These are phyloP conservation scores for Vultur gryphus DNA, from an alignment of 2,797 vertebrate species.

Conservation along the genomic window DNA sequence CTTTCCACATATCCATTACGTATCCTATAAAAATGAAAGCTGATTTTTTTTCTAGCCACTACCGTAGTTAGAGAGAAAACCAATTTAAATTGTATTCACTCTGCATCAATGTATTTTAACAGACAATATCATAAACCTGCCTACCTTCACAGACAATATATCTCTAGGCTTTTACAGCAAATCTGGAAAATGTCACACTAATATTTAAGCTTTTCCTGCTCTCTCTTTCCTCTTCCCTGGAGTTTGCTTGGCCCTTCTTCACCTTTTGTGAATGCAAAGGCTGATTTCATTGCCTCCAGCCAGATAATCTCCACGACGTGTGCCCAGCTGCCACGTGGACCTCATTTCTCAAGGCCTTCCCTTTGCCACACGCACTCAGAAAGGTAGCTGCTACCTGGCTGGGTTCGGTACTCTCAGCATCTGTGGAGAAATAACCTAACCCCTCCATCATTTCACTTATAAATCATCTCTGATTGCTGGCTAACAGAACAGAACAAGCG, in stretches of 20 bases:
- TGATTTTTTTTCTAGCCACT: not conserved
- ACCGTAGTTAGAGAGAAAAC: conserved; percentile 19
- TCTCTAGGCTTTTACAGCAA: conserved; percentile 11
- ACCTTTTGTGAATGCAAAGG: not conserved
- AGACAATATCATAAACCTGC: conserved; percentile 21
- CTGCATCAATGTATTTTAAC: conserved; percentile 23
- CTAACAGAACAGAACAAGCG: not conserved
- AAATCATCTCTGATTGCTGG: not conserved
- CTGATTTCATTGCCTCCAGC: not conserved
- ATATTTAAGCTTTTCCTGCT: conserved; percentile 8
- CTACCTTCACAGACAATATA: not conserved
- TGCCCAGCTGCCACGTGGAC: not conserved
- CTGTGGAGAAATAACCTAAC: not conserved
- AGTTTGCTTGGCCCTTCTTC: not conserved
- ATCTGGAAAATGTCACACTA: conserved; percentile 8
- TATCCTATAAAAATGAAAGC: conserved; percentile 23
- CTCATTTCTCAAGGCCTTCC: not conserved
- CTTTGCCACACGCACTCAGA: not conserved
- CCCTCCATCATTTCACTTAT: not conserved
- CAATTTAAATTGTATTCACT: conserved; percentile 14
- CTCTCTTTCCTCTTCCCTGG: not conserved
- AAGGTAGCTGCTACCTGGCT: not conserved
- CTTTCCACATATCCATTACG: conserved; percentile 24
- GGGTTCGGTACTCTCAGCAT: not conserved
- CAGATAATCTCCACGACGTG: not conserved